Base-by-base conservation (phyloP, 2,888 invertebrate species). In the Alsophila aescularia region DNA sequence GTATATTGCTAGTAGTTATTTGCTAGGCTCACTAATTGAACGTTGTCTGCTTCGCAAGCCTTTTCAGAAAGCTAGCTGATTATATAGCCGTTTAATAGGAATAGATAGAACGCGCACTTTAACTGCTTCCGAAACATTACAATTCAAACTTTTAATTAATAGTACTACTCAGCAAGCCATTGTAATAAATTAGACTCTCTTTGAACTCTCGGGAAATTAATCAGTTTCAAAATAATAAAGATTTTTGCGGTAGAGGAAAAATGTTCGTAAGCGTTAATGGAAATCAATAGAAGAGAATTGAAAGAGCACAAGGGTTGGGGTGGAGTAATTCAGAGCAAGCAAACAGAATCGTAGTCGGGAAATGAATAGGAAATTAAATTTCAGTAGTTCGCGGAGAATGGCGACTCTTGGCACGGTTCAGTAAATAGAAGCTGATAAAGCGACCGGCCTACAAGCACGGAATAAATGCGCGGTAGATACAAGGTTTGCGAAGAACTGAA, bases 321-420 rank as follows among this genome's bases (percentile, higher is more conserved):
- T 13, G 53, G 55, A 65, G 52, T 62, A 62, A 65, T 65, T 66
- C 54, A 57, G 48, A 56, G 56, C 42, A 58, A 60, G 66, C 64
- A 73, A 77, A 74, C 67, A 66, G 57, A 70, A 69, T 72, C 62
- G 67, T 61, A 69, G 68, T 53, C 71, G 70, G 78, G 77, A 81
- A 80, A 82, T 77, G 73, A 78, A 67, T 69, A 79, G 78, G 82
- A 83, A 82, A 83, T 83, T 77, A 79, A 80, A 79, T 79, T 79
- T 78, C 73, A 68, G 65, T 63, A 71, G 57, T 62, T 48, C 60
- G 66, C 49, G 44, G 59, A 60, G 55, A 58, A 45, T 57, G 37
- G 56, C 62, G 64, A 66, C 67, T 63, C 65, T 71, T 67, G 62
- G 64, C 62, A 60, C 51, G 52, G 55, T 59, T 64, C 62, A 51